Conservation (phyloP, 2,888 invertebrate species). For the Leptinotarsa tumamoca region DNA sequence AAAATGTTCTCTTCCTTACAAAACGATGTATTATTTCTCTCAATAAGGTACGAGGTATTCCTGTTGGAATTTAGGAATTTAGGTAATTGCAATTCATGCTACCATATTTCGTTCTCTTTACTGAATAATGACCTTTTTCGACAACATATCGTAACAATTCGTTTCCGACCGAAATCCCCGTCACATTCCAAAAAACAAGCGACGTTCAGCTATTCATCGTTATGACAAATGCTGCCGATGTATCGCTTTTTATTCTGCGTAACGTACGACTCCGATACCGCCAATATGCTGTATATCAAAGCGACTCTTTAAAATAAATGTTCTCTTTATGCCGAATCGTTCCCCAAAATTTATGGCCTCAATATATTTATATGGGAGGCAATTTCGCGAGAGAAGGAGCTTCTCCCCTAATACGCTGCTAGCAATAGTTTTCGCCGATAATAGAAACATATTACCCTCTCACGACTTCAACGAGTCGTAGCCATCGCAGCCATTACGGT, state of each 20-base stretch:
- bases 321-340: constrained; percentile 66
- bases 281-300: constrained; percentile 61
- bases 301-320: constrained; percentile 65
- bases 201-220: constrained; percentile 26
- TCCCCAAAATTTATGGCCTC: constrained; percentile 66
- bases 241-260: constrained; percentile 47
- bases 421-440: constrained; percentile 66
- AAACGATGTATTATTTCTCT: neutral
- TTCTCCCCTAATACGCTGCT: constrained; percentile 60
- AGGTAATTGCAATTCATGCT: neutral
- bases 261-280: constrained; percentile 43
- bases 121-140: neutral
- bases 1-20: no score
- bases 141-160: constrained; percentile 8
- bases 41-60: neutral
- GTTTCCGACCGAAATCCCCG: neutral
- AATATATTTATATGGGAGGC: constrained; percentile 69
- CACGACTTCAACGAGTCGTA: constrained; percentile 66
- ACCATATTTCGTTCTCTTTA: neutral
- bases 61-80: neutral
- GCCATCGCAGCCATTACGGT: constrained; percentile 66
- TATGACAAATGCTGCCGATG: constrained; percentile 52
- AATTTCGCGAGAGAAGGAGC: constrained; percentile 63
- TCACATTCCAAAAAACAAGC: constrained; percentile 24
- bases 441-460: constrained; percentile 69